Base-by-base conservation (phyloP, 1,140 invertebrate species). In the Trichogramma pretiosum region DNA sequence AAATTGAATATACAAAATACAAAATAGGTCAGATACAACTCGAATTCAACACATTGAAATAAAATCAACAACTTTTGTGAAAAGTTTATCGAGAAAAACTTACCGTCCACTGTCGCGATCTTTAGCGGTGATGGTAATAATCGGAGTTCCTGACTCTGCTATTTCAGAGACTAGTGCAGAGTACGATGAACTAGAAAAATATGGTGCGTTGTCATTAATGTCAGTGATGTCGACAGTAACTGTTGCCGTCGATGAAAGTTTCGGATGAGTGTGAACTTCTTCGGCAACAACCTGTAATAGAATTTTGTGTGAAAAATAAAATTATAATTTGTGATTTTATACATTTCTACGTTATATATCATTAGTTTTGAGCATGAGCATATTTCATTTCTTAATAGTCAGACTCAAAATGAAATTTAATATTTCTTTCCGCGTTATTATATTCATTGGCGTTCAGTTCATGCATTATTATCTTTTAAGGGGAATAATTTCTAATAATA, bases 201-300 rank as follows among this genome's bases (percentile, higher is more conserved):
- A 74, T 3, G 91, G 90, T 5, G 83, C 78, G 67, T 93, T 93
- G 71, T 94, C 90, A 70, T 94, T 94, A n/a, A 85, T 82, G 70
- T 95, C 90, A 7, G 79, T 73, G 28, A 94, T 81, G 10, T 80
- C 77, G 1, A 96, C 80, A 0, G 82, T 89, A 3, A 96, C 83
- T 11, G 87, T 93, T 0, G 89, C 87, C 3, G 88, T 91, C 1
- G 89, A 93, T 1, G 83, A 86, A 1, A 91, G 72, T 32, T 77
- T 77, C 2, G 84, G 81, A 36, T 77, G 74, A 2, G 87, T 89
- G 53, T 87, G 78, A 2, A 84, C 72, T 59, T 93, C 89, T 65
- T 85, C 85, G 1, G 89, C 90, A 45, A 90, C 78, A 4, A 90
- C 80, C 84, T 86, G 59, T 16, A 56, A 30, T 9, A 30, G 13